Evolutionary conservation across 2,888 invertebrate genomes (phyloP).

Genomic region (Mythimna pallens): DNA sequence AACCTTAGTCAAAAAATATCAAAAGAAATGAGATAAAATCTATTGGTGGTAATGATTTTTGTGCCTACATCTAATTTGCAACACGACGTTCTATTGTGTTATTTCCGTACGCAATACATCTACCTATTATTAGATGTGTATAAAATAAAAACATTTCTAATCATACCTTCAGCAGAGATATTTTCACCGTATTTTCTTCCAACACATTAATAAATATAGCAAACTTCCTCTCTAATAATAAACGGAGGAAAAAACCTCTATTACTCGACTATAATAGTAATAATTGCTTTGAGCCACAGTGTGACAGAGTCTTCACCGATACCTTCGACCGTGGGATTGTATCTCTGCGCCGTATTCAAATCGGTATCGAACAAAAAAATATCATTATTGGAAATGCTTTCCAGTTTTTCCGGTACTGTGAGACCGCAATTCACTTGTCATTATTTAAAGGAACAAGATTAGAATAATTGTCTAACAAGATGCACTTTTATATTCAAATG

Average conservation of each 20-base stretch:
- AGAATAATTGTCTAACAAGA: conserved; percentile 77
- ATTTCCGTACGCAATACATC: not conserved
- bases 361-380: conserved; percentile 68
- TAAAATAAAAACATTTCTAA: not conserved
- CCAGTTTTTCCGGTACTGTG: conserved; percentile 88
- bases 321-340: conserved; percentile 82
- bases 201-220: conserved; percentile 26
- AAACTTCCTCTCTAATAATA: conserved; percentile 45
- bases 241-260: conserved; percentile 46
- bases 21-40: conserved; percentile 25
- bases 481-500: conserved; percentile 84
- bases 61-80: not conserved
- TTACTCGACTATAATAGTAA: conserved; percentile 37
- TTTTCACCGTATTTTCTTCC: conserved; percentile 24
- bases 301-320: conserved; percentile 37
- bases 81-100: conserved; percentile 5
- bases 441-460: conserved; percentile 80
- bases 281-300: conserved; percentile 44
- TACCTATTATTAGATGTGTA: too few species aligned
- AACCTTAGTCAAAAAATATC: conserved; percentile 18
- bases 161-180: not conserved
- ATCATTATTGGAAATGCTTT: conserved; percentile 82
- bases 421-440: conserved; percentile 70
- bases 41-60: conserved; percentile 12
- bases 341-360: conserved; percentile 72